Evolutionary conservation across 2,113 vertebrate genomes (phyloP), one percentile per base, ranked within the genome.

Genomic region (Clarias batrachus): DNA sequence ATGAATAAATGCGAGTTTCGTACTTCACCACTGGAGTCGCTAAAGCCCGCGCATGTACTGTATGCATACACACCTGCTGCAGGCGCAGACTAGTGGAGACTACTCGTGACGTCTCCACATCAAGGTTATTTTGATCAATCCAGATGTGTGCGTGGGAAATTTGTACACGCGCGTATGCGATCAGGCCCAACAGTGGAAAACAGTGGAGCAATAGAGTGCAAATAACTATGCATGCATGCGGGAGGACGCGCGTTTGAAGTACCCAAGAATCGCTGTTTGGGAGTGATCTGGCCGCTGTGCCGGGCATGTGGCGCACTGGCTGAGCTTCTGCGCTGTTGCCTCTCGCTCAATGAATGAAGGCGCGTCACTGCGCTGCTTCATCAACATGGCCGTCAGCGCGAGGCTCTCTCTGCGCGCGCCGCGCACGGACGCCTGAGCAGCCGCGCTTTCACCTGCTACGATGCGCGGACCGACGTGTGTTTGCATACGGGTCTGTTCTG

Each of bases 321-420:
- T 21, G 82, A 33, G n/a, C 65, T 48, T 6, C 48, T 48, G 48
- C 48, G 48, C 48, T 73, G 68, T 9, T 59, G 62, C 70, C 41
- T 25, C 30, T 74, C 14, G n/a, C 16, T 84, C 27, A 66, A 56
- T 56, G 63, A 71, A 84, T 73, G 68, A 74, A 84, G 70, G 54
- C 68, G 83, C 83, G 83, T 84, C 83, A 84, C 66, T 71, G 84
- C 48, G 66, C 48, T 90, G 89, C 87, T 71, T 30, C 89, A 86
- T 77, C 87, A 63, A 82, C 87, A 88, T 89, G 80, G 87, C 89
- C 81, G 77, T 82, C 83, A 71, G 57, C 33, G 48, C 78, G n/a
- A 68, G 82, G 74, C 85, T 48, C 63, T 79, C 13, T 68, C 37
- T 21, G 30, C 60, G 54, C 80, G 33, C 52, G 48, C 54, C n/a